Conservation (phyloP, 2,797 vertebrate species). For the Tiaroga cobitis region DNA sequence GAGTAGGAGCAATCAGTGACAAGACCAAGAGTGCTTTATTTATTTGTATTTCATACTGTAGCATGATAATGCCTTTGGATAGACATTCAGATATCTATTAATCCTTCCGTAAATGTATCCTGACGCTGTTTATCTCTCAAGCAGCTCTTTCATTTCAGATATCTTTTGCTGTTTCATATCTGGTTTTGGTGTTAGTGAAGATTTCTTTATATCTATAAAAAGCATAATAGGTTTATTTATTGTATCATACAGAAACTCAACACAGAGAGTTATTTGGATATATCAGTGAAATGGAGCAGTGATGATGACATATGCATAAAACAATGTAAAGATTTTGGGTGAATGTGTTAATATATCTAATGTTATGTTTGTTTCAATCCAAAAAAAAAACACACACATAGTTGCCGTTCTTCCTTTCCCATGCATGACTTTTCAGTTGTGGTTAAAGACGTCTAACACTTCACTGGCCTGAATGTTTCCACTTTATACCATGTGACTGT, state of each 20-base stretch:
- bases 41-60: constrained; percentile 45
- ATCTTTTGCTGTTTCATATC: constrained; percentile 24
- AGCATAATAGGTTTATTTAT: constrained; percentile 24
- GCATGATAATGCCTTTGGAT: constrained; percentile 47
- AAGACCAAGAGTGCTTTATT: constrained; percentile 52
- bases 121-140: constrained; percentile 3
- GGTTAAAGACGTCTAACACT: constrained; percentile 5
- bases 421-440: constrained; percentile 10
- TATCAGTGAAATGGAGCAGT: background rate
- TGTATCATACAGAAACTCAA: constrained; percentile 29
- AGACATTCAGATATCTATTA: constrained; percentile 13
- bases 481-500: constrained; percentile 69
- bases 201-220: constrained; percentile 26
- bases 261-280: constrained; percentile 20
- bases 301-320: constrained; percentile 35
- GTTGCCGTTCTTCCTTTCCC: background rate
- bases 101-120: constrained; percentile 27
- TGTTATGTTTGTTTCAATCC: background rate
- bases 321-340: constrained; percentile 24
- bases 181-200: constrained; percentile 29
- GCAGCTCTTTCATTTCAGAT: constrained; percentile 7
- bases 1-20: background rate
- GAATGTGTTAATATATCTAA: constrained; percentile 24
- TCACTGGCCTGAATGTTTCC: constrained; percentile 49
- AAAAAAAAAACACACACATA: background rate